Evolutionary conservation across 2,888 invertebrate species (phyloP), one percentile per base, ranked within the genome.

Genomic region (Acanthosoma haemorrhoidale): DNA sequence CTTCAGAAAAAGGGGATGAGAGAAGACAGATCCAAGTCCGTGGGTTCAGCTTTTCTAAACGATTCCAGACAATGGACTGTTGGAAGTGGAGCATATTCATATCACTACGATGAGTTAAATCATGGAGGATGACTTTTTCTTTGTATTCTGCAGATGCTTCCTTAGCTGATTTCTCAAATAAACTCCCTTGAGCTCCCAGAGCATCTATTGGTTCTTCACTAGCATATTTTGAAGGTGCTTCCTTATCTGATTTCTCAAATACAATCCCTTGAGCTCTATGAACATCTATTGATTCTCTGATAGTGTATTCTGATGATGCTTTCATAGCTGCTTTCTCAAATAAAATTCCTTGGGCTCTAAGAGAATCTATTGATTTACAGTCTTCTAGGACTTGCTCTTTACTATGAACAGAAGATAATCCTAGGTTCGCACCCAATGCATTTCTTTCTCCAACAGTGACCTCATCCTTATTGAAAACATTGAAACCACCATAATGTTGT

Each of bases 71-170:
- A 15, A 63, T n/a, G 13, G 51, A 57, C n/a, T 41, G n/a, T 21
- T 69, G 70, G 57, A 41, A 59, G n/a, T 18, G 25, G 15, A 41
- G 64, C 18, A 70, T 57, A 18, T 6, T 64, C 15, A 18, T 31
- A 18, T 70, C 70, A 36, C 63, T 43, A 18, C 31, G 43, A 8
- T 64, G 18, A 38, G 70, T 70, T 11, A 57, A 43, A 57, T 63
- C 64, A 36, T 70, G 70, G 0, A 70, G 15, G 15, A 68, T 13
- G 15, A 58, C 59, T 68, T 25, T 51, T 51, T 25, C 29, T 5
- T 51, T 21, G 5, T 4, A 25, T 18, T 11, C 25, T 25, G 4
- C 43, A 43, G 25, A 43, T 1, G 18, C 25, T 25, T 25, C 13
- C 13, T 25, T 8, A 13, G 29, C n/a, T 13, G 6, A n/a, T n/a